Conservation (phyloP, 2,797 vertebrate genomes). For the Philypnodon macrostomus region DNA sequence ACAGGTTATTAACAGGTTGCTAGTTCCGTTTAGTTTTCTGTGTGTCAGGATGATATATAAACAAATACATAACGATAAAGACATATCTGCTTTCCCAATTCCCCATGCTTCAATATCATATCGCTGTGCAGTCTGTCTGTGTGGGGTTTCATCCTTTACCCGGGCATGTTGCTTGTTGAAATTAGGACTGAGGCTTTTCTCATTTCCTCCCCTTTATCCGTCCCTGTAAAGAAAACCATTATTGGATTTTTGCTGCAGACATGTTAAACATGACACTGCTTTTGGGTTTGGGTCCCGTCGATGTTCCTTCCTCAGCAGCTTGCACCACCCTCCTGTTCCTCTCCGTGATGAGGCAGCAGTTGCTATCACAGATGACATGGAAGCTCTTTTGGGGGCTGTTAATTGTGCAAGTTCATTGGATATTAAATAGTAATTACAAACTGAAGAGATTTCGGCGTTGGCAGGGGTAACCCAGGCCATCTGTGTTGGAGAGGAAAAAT, state of each 20-base stretch:
- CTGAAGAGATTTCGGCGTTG: conserved; percentile 24
- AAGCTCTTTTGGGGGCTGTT: conserved; percentile 25
- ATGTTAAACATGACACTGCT: conserved; percentile 25
- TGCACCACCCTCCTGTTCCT: conserved; percentile 12
- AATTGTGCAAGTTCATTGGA: conserved; percentile 17
- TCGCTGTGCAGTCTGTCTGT: conserved; percentile 1
- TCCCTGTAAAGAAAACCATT: conserved; percentile 17
- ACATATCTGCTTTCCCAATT: neutral
- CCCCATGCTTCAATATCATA: neutral
- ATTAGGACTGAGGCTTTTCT: conserved; percentile 17
- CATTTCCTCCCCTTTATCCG: conserved; percentile 37
- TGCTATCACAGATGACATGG: conserved; percentile 4
- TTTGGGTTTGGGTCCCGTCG: conserved; percentile 16
- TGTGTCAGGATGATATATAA: too few species aligned
- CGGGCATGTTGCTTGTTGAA: conserved; percentile 19
- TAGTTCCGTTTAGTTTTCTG: too few species aligned
- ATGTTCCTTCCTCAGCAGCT: conserved; percentile 31
- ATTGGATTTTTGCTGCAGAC: conserved; percentile 43
- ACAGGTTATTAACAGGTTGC: conserved; percentile 45
- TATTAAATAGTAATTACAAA: conserved; percentile 48
- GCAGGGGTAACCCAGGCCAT: conserved; percentile 26
- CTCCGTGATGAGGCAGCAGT: conserved; percentile 9
- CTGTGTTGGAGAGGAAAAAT: conserved; percentile 23
- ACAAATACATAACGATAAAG: conserved; percentile 5
- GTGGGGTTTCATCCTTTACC: conserved; percentile 15